Conservation (phyloP, 2,888 invertebrate genomes). For the Hipparchia semele region DNA sequence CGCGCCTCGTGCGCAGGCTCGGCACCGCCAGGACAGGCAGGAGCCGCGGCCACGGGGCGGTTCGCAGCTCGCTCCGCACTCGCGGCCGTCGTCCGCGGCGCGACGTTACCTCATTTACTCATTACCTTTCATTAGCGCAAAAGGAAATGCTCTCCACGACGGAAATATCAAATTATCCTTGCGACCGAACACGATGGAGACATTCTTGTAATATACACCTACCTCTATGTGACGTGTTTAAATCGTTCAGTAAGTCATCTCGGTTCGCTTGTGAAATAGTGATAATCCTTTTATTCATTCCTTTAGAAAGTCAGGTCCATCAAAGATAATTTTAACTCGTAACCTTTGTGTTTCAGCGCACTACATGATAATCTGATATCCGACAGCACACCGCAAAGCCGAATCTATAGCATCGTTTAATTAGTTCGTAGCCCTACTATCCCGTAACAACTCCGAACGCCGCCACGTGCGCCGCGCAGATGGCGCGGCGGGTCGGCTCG, state of each 20-base stretch:
- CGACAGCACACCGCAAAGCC: not conserved
- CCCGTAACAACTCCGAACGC: not conserved
- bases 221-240: too few relatives aligned
- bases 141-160: conserved; percentile 46
- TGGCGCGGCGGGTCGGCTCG: not conserved
- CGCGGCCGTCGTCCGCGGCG: not conserved
- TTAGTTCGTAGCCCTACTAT: not conserved
- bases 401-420: not conserved
- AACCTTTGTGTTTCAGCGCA: too few relatives aligned
- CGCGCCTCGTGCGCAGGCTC: too few relatives aligned
- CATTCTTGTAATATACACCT: too few relatives aligned
- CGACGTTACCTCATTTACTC: conserved; percentile 48
- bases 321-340: too few relatives aligned
- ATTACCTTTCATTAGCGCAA: conserved; percentile 33
- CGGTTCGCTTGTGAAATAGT: too few relatives aligned
- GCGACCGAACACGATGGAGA: conserved; percentile 7
- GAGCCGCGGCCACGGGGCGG: too few relatives aligned
- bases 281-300: too few relatives aligned
- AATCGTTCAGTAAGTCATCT: too few relatives aligned
- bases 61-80: not conserved
- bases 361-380: too few relatives aligned
- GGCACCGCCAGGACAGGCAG: too few relatives aligned
- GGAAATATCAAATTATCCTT: conserved; percentile 47
- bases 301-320: too few relatives aligned
- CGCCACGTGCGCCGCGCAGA: not conserved